Evolutionary conservation across 2,888 invertebrate genomes (phyloP), one percentile per base, ranked within the genome.

Genomic region (Pachydiplax longipennis): DNA sequence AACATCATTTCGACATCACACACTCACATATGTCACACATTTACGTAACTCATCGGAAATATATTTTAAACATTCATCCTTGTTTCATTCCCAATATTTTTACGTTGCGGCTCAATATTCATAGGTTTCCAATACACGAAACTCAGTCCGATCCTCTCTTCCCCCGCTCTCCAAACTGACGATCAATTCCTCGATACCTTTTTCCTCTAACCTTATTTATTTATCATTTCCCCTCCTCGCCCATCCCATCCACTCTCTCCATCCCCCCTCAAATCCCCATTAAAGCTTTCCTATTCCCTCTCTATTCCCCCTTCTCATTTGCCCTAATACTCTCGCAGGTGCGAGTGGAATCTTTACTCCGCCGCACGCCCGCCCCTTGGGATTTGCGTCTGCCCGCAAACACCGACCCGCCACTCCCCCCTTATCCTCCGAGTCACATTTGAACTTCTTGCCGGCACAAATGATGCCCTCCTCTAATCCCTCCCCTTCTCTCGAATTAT

Each of bases 361-460:
- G 58, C 83, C 58, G 35, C 83, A 58, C 58, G 35, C 37, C 15
- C 58, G 87, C 61, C 87, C 87, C 22, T 37, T 58, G 87, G 87
- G 87, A 87, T 87, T 87, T 87, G 87, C 35, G 83, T 83, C 58
- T 83, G 53, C 35, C 83, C 83, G 83, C 87, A 87, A 87, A 87
- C 87, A 87, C 87, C 61, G 87, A 31, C 31, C 4, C 37, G 15
- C 22, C 6, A 3, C 35, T 37, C 22, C 35, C 65, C 35, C 8
- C 37, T 2, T 13, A 0, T 80, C 31, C 18, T 25, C 80, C 25
- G 0, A 10, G 12, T 37, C 31, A 80, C 80, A 31, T 37, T 31
- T 37, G 37, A 80, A 80, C 80, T 35, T 80, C 37, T 80, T 80
- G 80, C 18, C 35, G 35, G 37, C 31, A 35, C 80, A 31, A 18